Percentiles rank a stretch among this genome's conserved stretches.
These are phyloP conservation scores for Amphipyra berbera DNA, from an alignment of 2,888 invertebrate genomes.

Conservation along the genomic window DNA sequence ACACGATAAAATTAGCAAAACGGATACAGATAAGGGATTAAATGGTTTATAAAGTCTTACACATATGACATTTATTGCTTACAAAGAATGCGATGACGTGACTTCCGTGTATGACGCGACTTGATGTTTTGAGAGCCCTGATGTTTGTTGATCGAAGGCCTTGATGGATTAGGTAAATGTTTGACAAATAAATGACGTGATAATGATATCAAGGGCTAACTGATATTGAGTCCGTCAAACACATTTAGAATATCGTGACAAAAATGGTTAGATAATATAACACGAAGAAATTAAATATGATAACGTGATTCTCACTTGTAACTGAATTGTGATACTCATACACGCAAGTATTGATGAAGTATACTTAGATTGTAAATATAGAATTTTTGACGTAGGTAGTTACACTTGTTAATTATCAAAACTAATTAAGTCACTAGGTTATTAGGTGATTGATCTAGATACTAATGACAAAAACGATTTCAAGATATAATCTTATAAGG, in stretches of 20 bases:
- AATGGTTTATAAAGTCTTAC: conserved; percentile 27
- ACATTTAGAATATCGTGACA: background rate
- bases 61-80: conserved; percentile 18
- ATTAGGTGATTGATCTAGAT: conserved; percentile 1
- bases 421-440: conserved; percentile 7
- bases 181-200: conserved; percentile 45
- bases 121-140: conserved; percentile 29
- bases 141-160: too few species aligned
- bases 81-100: conserved; percentile 41
- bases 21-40: conserved; percentile 35
- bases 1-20: conserved; percentile 37
- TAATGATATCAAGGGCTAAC: conserved; percentile 25
- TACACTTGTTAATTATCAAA: background rate
- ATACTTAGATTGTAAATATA: too few species aligned
- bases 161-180: conserved; percentile 53
- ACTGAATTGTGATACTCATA: too few species aligned
- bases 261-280: too few species aligned
- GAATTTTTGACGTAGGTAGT: too few species aligned
- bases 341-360: too few species aligned
- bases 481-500: conserved; percentile 16
- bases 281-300: too few species aligned
- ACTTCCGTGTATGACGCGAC: conserved; percentile 13
- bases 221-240: background rate
- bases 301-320: too few species aligned
- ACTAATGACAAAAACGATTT: background rate